A percentile compares a stretch with the other conserved stretches of the same genome.
Evolutionary conservation across 2,888 invertebrate species (phyloP).

Genomic region (Selenia dentaria): DNA sequence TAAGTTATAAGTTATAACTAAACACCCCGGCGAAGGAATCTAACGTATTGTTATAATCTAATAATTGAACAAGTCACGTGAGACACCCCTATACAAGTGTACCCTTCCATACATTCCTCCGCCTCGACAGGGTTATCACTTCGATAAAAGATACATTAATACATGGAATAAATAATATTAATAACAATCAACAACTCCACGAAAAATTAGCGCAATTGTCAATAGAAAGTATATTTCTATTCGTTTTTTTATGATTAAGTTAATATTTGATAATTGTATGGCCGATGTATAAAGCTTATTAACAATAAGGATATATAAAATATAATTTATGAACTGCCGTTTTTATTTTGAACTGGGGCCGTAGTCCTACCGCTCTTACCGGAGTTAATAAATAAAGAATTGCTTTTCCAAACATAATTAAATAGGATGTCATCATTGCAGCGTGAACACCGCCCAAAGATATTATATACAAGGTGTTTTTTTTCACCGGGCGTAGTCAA

Average conservation of each 20-base stretch:
- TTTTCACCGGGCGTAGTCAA: too few species aligned
- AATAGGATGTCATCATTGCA: too few species aligned
- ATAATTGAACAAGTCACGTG: conserved; percentile 7
- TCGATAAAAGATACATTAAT: conserved; percentile 43
- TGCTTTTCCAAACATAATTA: too few species aligned
- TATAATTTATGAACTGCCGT: background rate
- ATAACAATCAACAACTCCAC: too few species aligned
- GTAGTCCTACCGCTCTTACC: background rate
- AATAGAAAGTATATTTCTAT: background rate
- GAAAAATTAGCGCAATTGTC: background rate
- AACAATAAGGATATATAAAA: conserved; percentile 10
- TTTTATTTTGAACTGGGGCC: background rate
- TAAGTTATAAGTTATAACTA: conserved; percentile 42
- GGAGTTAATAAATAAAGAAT: too few species aligned
- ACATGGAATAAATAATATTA: conserved; percentile 43
- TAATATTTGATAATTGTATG: conserved; percentile 39
- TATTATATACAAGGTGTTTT: too few species aligned
- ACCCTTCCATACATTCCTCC: conserved; percentile 9
- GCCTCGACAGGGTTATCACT: conserved; percentile 38
- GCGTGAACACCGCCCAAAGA: too few species aligned
- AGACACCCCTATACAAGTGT: conserved; percentile 21
- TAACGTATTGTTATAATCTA: conserved; percentile 2
- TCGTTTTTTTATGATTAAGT: conserved; percentile 10
- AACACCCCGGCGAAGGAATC: conserved; percentile 28
- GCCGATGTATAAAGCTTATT: conserved; percentile 37